Evolutionary conservation across 2,113 vertebrate genomes (phyloP).

Genomic region (Sebastes fasciatus): DNA sequence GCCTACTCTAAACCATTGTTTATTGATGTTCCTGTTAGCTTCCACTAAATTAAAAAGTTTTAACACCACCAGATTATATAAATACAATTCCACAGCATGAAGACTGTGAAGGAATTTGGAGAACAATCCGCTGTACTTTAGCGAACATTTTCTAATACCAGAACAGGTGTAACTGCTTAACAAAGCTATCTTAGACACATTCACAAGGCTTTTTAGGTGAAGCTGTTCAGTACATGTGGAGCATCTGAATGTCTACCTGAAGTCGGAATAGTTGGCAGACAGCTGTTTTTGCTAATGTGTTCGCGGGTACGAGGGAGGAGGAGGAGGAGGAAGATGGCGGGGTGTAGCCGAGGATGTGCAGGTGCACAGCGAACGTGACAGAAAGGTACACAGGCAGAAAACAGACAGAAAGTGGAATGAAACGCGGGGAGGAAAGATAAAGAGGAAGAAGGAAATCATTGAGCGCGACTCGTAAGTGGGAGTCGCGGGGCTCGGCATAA

Average conservation of each 20-base stretch:
- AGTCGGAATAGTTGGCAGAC: constrained; percentile 61
- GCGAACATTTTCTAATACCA: constrained; percentile 22
- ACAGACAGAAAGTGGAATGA: constrained; percentile 60
- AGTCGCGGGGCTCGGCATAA: constrained; percentile 70
- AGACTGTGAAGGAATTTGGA: background rate
- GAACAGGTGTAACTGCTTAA: constrained; percentile 14
- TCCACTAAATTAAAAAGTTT: background rate
- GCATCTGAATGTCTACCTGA: constrained; percentile 51
- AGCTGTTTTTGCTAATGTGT: constrained; percentile 67
- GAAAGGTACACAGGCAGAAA: constrained; percentile 65
- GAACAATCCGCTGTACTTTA: background rate
- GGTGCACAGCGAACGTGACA: constrained; percentile 64
- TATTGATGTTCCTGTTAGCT: no score
- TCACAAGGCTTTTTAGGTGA: constrained; percentile 32
- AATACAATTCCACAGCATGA: background rate
- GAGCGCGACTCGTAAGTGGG: constrained; percentile 62
- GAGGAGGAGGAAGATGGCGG: constrained; percentile 30
- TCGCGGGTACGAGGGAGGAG: constrained; percentile 26
- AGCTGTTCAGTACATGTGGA: constrained; percentile 4
- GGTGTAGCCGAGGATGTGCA: constrained; percentile 60
- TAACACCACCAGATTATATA: background rate
- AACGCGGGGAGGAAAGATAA: constrained; percentile 66
- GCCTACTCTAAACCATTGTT: background rate
- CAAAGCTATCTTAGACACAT: constrained; percentile 24
- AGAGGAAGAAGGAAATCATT: constrained; percentile 72